A percentile compares a stretch with the other conserved stretches of the same genome.
phyloP scores from a whole-genome alignment of 2,888 invertebrate genomes.

The Drosophila buzzatii region DNA sequence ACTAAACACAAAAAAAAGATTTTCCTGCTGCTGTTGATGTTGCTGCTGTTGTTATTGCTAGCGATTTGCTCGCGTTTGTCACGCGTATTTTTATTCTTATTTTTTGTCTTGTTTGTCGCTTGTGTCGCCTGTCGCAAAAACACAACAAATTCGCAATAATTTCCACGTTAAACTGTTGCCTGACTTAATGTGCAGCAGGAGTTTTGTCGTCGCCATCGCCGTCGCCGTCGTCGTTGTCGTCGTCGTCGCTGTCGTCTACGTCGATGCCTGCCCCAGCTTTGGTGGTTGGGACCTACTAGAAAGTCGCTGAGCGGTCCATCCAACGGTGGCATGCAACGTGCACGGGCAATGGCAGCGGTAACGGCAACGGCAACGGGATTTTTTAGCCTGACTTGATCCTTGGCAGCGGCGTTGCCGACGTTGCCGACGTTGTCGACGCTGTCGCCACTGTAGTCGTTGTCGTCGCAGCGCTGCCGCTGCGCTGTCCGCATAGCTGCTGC shows the following conservation, averaged over 20 bases:
- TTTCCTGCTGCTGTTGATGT: conserved; percentile 21
- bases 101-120: conserved; percentile 33
- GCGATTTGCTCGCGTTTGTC: conserved; percentile 25
- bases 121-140: conserved; percentile 68
- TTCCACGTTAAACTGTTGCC: conserved; percentile 84
- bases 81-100: conserved; percentile 22
- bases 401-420: conserved; percentile 28
- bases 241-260: conserved; percentile 50
- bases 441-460: conserved; percentile 1
- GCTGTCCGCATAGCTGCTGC: conserved; percentile 49
- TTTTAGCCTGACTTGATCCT: conserved; percentile 47
- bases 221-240: conserved; percentile 34
- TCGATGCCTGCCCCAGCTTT: conserved; percentile 42
- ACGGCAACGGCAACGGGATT: conserved; percentile 30
- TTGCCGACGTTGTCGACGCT: conserved; percentile 8
- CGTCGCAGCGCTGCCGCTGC: conserved; percentile 21
- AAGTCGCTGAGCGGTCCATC: conserved; percentile 39
- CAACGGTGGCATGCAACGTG: conserved; percentile 42
- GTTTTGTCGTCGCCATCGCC: conserved; percentile 79
- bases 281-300: conserved; percentile 48
- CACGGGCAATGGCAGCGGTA: conserved; percentile 34
- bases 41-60: conserved; percentile 15
- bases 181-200: conserved; percentile 80
- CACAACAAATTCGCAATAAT: conserved; percentile 85
- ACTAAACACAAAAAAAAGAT: conserved; percentile 52